Base-by-base conservation (phyloP, 2,888 invertebrate genomes). In the Scelioninae gen. 1 region DNA sequence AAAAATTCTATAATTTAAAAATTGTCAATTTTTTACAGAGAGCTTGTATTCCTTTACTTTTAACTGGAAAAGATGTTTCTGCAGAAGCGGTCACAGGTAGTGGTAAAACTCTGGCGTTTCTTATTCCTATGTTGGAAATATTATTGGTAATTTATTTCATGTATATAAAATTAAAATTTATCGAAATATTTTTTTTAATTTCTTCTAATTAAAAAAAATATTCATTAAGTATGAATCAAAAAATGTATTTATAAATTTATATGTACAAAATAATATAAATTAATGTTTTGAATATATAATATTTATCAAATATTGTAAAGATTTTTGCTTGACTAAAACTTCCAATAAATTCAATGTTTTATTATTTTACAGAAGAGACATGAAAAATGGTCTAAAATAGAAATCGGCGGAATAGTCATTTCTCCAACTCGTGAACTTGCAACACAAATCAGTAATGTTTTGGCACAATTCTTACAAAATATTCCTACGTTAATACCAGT, bases 11-110 rank as follows among this genome's bases (percentile, higher is more conserved):
- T 45, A 45, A 7, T 45, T 15, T 15, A 45, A 7, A 5, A 34
- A 55, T 84, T 71, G 32, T 40, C 0, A 34, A 9, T 58, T 40
- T 15, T 51, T n/a, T n/a, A n/a, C n/a, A 98, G 94, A 96, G 97
- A 5, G 97, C 97, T 0, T 96, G 97, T 69, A 98, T 98, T 88
- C 98, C 98, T 0, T 93, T 98, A 68, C 93, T 99, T 65, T 92
- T 99, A 66, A 95, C 95, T 8, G 96, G 97, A 87, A 99, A 98
- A 93, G 99, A 99, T 94, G 98, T 99, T 11, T 98, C 98, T 0
- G 99, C 97, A 0, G 99, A 99, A 93, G 99, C 99, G 4, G 98
- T 99, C 0, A 99, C 99, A 0, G 99, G 99, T 4, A 99, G 99
- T 84, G 99, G 99, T 0, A 99, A 99, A 93, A 99, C 99, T 0